Evolutionary conservation across 2,113 vertebrate genomes (phyloP).

Genomic region (Megaptera novaeangliae): DNA sequence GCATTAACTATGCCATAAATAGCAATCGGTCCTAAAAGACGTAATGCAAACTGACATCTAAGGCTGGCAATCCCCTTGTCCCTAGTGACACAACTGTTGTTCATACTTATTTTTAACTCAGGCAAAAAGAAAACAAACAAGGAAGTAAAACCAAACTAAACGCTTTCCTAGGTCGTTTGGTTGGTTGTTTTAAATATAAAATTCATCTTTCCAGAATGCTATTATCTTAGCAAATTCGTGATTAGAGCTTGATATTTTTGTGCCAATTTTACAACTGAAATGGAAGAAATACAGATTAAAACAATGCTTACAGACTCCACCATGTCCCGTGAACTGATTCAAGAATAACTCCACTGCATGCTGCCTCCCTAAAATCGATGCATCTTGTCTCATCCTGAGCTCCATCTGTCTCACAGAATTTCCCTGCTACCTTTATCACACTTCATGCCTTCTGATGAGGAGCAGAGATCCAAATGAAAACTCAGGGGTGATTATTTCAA

Average conservation of each 20-base stretch:
- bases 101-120: not conserved
- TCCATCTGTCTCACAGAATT: not conserved
- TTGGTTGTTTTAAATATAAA: not conserved
- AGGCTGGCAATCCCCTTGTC: not conserved
- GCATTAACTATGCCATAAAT: not conserved
- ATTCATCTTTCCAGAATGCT: not conserved
- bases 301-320: not conserved
- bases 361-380: not conserved
- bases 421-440: not conserved
- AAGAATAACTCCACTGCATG: rapidly evolving
- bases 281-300: not conserved
- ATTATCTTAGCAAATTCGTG: too few relatives aligned
- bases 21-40: not conserved
- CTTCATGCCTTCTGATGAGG: not conserved
- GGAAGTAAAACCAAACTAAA: not conserved
- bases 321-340: not conserved
- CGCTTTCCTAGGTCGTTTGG: not conserved
- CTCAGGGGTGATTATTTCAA: not conserved
- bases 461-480: not conserved
- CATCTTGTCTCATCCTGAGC: not conserved
- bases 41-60: not conserved
- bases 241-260: not conserved
- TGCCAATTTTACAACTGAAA: not conserved
- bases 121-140: not conserved
- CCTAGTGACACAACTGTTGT: not conserved